Evolutionary conservation across 1,140 invertebrate genomes (phyloP), one percentile per base, ranked within the genome.

Genomic region (Heliconius hermathena): DNA sequence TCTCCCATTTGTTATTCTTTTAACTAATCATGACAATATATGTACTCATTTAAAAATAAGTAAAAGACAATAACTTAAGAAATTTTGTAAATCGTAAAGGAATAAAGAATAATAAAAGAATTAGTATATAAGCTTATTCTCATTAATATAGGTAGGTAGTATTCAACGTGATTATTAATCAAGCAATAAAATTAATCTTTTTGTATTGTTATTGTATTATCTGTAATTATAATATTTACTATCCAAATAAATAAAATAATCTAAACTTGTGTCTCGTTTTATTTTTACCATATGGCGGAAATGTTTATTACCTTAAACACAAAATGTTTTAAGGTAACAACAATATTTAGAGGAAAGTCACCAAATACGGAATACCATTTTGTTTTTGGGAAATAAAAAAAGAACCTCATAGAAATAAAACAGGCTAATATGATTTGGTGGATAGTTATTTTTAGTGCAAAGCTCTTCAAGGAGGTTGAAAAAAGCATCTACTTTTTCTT

Each of bases 391-490:
- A n/a, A n/a, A n/a, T n/a, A n/a, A n/a, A n/a, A n/a, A n/a, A n/a
- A n/a, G n/a, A n/a, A n/a, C n/a, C n/a, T n/a, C n/a, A n/a, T n/a
- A n/a, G n/a, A n/a, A n/a, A n/a, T n/a, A n/a, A n/a, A n/a, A n/a
- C n/a, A n/a, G 29, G 29, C 2, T 74, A 74, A 33, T 60, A 57
- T 29, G 73, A 57, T 60, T 57, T 57, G 73, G 73, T 54, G 52
- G 11, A 74, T 74, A 74, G 49, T 74, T 60, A 60, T 52, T 52
- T 33, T 74, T 57, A 57, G 1, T 20, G 46, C n/a, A 74, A 11
- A 52, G 49, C 16, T 18, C 49, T 2, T 52, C 49, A 52, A 52
- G 49, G 49, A 52, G 49, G 49, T 52, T 52, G 49, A 52, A 52
- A 52, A 52, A 52, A 13, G 49, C 9, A 13, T 52, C 49, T 13